Evolutionary conservation across 2,113 vertebrate species (phyloP).

Genomic region (Marmota flaviventris): DNA sequence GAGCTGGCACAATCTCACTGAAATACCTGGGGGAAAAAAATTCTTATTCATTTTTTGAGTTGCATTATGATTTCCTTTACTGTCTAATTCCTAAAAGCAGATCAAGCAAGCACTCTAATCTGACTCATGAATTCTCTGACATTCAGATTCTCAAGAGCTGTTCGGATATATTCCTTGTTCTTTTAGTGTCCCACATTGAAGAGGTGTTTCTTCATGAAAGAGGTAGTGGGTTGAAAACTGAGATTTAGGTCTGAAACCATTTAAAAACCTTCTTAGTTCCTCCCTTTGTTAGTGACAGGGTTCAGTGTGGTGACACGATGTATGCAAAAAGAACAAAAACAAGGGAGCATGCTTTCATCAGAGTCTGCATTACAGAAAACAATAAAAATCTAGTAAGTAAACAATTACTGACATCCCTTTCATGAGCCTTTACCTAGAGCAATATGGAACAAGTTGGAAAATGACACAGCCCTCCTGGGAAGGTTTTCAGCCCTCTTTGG

Average conservation of each 20-base stretch:
- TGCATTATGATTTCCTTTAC: neutral
- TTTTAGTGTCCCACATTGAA: neutral
- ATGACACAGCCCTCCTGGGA: neutral
- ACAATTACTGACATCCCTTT: neutral
- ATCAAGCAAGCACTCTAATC: neutral
- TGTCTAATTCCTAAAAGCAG: neutral
- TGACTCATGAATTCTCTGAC: slow-evolving; percentile 9
- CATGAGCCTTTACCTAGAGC: neutral
- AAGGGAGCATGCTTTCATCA: neutral
- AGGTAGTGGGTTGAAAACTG: neutral
- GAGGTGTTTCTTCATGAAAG: neutral
- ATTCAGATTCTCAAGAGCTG: neutral
- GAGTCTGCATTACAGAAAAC: neutral
- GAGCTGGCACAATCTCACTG: neutral
- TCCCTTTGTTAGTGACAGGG: neutral
- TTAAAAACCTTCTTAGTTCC: neutral
- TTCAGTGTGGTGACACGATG: neutral
- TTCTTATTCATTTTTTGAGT: neutral
- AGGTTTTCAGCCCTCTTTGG: neutral
- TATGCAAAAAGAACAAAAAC: neutral
- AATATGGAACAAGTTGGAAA: neutral
- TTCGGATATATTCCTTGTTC: neutral
- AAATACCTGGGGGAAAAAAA: neutral
- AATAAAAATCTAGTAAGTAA: neutral
- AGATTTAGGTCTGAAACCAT: neutral